Percentiles rank a stretch among this genome's conserved stretches.
These are phyloP conservation scores for Eristalis tenax DNA, from an alignment of 2,888 invertebrate genomes.

Conservation along the genomic window DNA sequence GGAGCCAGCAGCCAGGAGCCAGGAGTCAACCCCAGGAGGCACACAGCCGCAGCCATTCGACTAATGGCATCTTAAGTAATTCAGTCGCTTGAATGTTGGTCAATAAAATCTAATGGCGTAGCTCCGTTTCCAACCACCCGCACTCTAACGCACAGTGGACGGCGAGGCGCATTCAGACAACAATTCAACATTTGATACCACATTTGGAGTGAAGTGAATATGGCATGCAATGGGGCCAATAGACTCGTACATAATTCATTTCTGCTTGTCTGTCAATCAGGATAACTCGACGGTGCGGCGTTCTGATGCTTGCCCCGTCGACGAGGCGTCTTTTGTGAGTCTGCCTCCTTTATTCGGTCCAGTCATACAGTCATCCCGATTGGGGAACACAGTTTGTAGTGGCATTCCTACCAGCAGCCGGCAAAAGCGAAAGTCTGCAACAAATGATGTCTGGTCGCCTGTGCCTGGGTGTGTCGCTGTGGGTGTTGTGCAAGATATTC, in stretches of 20 bases:
- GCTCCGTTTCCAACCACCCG: conserved; percentile 61
- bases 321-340: conserved; percentile 11
- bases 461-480: background rate
- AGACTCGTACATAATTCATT: conserved; percentile 46
- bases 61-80: conserved; percentile 69
- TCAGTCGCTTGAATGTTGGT: conserved; percentile 47
- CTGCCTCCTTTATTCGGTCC: background rate
- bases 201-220: conserved; percentile 31
- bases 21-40: background rate
- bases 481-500: background rate
- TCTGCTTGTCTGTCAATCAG: conserved; percentile 29
- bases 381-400: background rate
- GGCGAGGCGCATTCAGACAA: conserved; percentile 35
- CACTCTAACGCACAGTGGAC: conserved; percentile 5
- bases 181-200: conserved; percentile 57
- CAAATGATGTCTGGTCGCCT: background rate
- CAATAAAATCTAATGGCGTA: conserved; percentile 53
- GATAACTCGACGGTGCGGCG: conserved; percentile 6
- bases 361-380: background rate
- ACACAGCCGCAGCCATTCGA: conserved; percentile 30
- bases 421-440: background rate
- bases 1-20: too few relatives aligned
- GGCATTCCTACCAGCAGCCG: background rate
- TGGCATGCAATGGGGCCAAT: conserved; percentile 3
- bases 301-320: background rate